Base-by-base conservation (phyloP, 2,888 invertebrate species). In the Lasioglossum zephyrum region DNA sequence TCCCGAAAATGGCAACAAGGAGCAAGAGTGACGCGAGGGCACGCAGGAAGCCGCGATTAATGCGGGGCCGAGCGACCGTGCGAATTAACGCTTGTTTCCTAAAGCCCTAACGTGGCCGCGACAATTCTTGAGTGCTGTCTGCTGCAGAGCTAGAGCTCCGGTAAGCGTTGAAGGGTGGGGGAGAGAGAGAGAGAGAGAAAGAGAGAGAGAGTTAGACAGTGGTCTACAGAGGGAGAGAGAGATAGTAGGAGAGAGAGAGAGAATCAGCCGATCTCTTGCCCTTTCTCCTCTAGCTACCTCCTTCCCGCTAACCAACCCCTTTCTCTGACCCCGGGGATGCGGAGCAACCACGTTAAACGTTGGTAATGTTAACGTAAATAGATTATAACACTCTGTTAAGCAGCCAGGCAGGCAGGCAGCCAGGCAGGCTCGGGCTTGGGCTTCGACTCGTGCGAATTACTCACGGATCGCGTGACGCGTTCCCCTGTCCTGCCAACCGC, bases 311-410 rank as follows among this genome's bases (percentile, higher is more conserved):
- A 79, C 86, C 91, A 90, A 88, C 89, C 93, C 92, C 90, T 92
- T 91, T 92, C 92, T 93, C 92, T 93, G 92, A 92, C 93, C 94
- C 92, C 91, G 91, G 91, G 90, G 88, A 90, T 89, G 90, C 90
- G 91, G 92, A 93, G 94, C 94, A 94, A 94, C 93, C 94, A 94
- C 94, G 94, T 94, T 95, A 95, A 95, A 95, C 94, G 95, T 94
- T 94, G 94, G 94, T 95, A 95, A 95, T 95, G 95, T 95, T 95
- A 95, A 95, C 95, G 95, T 95, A 95, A 95, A 95, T 95, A 95
- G 95, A 95, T 95, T 95, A 95, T 95, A 95, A 95, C 95, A 95
- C 95, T 95, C 95, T 95, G 95, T 95, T 95, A 95, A 95, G 94
- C 95, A 93, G 93, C 91, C 92, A 89, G 89, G 89, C 69, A 89